phyloP scores from a whole-genome alignment of 2,888 invertebrate genomes.

The Drosophila paranaensis region DNA sequence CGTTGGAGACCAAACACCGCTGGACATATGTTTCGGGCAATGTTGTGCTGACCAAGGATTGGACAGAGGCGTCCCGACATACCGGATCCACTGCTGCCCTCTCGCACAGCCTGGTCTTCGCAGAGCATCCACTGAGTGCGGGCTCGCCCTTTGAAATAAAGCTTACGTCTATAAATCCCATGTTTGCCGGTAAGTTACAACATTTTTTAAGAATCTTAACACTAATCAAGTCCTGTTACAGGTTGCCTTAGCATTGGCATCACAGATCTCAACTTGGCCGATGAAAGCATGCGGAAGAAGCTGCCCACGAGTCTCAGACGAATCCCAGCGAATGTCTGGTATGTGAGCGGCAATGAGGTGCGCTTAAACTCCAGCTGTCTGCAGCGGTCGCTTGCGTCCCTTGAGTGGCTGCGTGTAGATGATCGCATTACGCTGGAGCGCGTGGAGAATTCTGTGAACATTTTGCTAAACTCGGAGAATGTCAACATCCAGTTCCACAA shows the following conservation, averaged over 20 bases:
- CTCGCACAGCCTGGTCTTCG: slow-evolving; percentile 84
- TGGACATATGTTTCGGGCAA: slow-evolving; percentile 85
- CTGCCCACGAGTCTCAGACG: slow-evolving; percentile 88
- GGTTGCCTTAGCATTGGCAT: slow-evolving; percentile 93
- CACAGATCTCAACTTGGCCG: slow-evolving; percentile 88
- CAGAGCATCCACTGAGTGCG: slow-evolving; percentile 83
- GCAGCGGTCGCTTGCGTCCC: slow-evolving; percentile 88
- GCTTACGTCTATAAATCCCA: slow-evolving; percentile 83
- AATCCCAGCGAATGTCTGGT: slow-evolving; percentile 88
- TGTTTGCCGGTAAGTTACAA: slow-evolving; percentile 82
- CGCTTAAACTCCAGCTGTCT: slow-evolving; percentile 88
- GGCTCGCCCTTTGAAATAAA: slow-evolving; percentile 85
- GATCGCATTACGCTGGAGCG: slow-evolving; percentile 92
- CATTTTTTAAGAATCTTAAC: neutral
- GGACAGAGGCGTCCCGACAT: slow-evolving; percentile 83
- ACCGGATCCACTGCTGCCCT: slow-evolving; percentile 82
- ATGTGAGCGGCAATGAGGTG: slow-evolving; percentile 87
- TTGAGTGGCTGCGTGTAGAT: slow-evolving; percentile 93
- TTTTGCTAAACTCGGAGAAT: slow-evolving; percentile 93
- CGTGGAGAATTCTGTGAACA: slow-evolving; percentile 88
- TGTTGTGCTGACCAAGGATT: slow-evolving; percentile 83
- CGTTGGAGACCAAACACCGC: slow-evolving; percentile 84
- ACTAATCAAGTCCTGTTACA: slow-evolving; percentile 62
- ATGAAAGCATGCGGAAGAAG: slow-evolving; percentile 88
- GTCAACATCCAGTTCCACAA: slow-evolving; percentile 91